phyloP scores from a whole-genome alignment of 2,113 vertebrate species.

The Kryptolebias marmoratus region DNA sequence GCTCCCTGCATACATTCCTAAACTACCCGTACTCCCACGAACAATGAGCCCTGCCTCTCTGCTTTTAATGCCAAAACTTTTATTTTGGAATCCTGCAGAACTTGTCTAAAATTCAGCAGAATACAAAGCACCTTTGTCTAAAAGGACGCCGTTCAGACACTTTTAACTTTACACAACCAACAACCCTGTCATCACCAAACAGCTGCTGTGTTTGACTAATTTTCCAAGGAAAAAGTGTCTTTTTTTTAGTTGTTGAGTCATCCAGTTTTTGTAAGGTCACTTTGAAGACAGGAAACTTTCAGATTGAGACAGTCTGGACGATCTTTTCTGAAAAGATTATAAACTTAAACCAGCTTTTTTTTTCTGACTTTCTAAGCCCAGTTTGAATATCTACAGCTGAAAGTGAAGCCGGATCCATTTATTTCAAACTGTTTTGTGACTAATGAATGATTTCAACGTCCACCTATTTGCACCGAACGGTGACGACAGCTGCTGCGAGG shows the following conservation, averaged over 20 bases:
- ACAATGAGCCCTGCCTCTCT: conserved; percentile 1
- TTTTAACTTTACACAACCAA: neutral
- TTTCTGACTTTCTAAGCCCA: no score
- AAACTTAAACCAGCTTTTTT: no score
- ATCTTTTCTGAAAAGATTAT: neutral
- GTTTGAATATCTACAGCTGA: no score
- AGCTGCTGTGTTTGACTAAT: no score
- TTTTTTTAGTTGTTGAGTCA: conserved; percentile 17
- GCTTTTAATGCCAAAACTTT: neutral
- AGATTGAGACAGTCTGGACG: conserved; percentile 29
- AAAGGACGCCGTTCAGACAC: neutral
- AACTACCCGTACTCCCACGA: conserved; percentile 22
- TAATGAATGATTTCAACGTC: neutral
- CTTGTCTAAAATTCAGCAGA: neutral
- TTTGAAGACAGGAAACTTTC: conserved; percentile 15
- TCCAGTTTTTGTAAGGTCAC: neutral
- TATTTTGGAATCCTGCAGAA: conserved; percentile 1
- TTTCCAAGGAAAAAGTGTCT: no score
- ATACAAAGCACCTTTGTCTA: no score
- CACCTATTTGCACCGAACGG: neutral
- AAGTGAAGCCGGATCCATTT: neutral
- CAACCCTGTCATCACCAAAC: neutral
- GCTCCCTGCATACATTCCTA: conserved; percentile 49
- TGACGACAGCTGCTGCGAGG: neutral
- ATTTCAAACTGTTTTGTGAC: neutral